These are phyloP conservation scores for Drosophila multiciliata DNA, from an alignment of 2,888 invertebrate species.

Conservation along the genomic window DNA sequence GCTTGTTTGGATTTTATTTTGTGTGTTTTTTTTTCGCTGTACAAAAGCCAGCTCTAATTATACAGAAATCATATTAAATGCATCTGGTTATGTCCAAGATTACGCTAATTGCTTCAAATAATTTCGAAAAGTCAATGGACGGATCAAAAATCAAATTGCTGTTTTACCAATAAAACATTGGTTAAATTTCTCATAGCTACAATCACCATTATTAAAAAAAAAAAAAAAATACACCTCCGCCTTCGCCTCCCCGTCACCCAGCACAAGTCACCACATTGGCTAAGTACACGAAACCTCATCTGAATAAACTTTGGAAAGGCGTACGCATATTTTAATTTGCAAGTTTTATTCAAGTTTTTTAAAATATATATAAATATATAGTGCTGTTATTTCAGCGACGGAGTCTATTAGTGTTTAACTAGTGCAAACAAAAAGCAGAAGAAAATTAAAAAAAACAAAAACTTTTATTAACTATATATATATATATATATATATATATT, in stretches of 20 bases:
- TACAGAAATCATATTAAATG: neutral
- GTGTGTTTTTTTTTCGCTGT: constrained; percentile 67
- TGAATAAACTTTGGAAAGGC: constrained; percentile 31
- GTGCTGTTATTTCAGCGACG: constrained; percentile 70
- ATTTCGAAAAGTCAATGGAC: constrained; percentile 1
- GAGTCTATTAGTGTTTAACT: constrained; percentile 82
- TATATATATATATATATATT: constrained; percentile 42
- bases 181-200: constrained; percentile 24
- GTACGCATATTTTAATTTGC: constrained; percentile 44
- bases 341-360: constrained; percentile 41
- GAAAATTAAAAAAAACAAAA: constrained; percentile 32
- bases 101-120: constrained; percentile 15
- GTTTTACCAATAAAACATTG: constrained; percentile 7
- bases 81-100: neutral
- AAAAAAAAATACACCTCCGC: neutral
- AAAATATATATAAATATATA: constrained; percentile 33
- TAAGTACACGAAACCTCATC: constrained; percentile 38
- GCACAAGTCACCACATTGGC: constrained; percentile 32
- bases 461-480: constrained; percentile 66
- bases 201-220: constrained; percentile 18
- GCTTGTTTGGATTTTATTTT: constrained; percentile 76
- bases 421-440: constrained; percentile 46
- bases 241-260: constrained; percentile 15
- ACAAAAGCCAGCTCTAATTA: constrained; percentile 38
- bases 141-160: constrained; percentile 9